Evolutionary conservation across 2,113 vertebrate species (phyloP).

Genomic region (Anguilla japonica): DNA sequence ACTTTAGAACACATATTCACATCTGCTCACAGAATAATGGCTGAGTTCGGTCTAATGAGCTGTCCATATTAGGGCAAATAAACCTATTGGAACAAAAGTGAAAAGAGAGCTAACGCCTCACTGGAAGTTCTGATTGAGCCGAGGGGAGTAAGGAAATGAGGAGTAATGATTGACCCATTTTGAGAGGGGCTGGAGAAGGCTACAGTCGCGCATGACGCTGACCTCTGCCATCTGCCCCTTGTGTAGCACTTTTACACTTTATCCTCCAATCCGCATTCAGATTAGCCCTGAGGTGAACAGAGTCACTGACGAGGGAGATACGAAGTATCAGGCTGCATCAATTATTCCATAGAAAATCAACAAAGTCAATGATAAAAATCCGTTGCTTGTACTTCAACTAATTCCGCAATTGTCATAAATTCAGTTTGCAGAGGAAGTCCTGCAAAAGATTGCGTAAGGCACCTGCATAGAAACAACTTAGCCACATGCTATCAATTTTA

Average conservation of each 20-base stretch:
- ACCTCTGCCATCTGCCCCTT: neutral
- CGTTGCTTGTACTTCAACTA: neutral
- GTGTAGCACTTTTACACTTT: neutral
- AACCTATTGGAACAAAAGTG: neutral
- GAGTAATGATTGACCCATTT: constrained; percentile 11
- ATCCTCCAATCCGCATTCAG: constrained; percentile 1
- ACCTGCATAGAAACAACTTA: no score
- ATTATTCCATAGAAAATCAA: neutral
- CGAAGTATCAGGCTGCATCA: neutral
- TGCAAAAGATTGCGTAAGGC: no score
- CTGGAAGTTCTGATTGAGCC: neutral
- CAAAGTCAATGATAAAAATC: neutral
- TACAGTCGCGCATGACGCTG: neutral
- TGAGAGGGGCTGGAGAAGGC: no score
- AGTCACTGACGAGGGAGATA: neutral
- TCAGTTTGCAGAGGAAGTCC: no score
- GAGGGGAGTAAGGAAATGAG: neutral
- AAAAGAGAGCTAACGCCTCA: neutral
- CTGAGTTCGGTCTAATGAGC: neutral
- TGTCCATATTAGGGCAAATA: neutral
- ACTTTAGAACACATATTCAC: neutral
- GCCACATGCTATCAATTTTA: no score
- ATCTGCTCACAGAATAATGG: neutral
- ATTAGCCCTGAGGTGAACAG: neutral
- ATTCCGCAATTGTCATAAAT: no score